Conservation (phyloP, 2,888 invertebrate genomes). For the Antitype chi region DNA sequence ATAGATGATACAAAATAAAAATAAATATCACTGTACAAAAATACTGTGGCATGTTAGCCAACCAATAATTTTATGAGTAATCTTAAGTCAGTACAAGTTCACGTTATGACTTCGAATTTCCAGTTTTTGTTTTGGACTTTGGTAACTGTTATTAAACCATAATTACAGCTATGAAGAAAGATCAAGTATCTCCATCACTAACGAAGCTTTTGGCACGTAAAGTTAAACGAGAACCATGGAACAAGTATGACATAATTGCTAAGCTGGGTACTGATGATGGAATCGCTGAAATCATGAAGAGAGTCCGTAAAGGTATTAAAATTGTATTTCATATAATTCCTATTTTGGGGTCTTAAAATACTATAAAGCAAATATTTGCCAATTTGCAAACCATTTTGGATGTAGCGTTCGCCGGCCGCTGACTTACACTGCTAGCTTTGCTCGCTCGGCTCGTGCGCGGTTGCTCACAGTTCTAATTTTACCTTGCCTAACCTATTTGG, state of each 20-base stretch:
- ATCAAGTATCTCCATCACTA: background rate
- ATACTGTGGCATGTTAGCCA: background rate
- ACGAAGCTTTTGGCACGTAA: background rate
- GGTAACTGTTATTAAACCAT: background rate
- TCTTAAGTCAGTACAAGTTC: background rate
- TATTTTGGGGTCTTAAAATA: background rate
- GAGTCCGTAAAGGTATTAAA: background rate
- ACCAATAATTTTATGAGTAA: background rate
- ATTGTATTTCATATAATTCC: background rate
- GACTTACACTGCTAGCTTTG: background rate
- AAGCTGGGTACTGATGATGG: conserved; percentile 10
- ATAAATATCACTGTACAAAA: background rate
- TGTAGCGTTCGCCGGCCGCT: background rate
- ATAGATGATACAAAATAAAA: background rate
- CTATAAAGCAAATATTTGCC: background rate
- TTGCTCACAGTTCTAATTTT: background rate
- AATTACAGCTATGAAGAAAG: conserved; percentile 1
- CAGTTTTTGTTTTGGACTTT: background rate
- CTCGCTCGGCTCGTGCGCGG: too few relatives aligned
- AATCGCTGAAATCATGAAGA: background rate
- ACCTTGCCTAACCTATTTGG: background rate
- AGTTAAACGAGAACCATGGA: background rate
- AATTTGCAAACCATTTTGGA: background rate
- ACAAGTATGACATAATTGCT: conserved; percentile 1
- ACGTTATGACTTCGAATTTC: background rate